Conservation (phyloP, 2,113 vertebrate genomes). For the Etheostoma cragini region DNA sequence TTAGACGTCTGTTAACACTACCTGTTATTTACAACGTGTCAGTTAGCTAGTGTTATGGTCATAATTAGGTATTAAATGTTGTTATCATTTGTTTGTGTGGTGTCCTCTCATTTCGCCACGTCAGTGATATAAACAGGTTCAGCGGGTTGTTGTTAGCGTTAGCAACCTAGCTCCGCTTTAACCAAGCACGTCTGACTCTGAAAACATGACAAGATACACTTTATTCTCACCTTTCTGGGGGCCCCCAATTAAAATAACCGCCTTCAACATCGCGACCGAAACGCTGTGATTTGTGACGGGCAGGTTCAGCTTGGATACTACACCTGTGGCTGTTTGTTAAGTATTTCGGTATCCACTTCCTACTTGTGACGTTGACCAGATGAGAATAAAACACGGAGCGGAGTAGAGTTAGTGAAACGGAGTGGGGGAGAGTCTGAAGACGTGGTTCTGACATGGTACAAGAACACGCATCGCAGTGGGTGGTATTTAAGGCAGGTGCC, state of each 20-base stretch:
- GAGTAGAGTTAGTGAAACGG: accelerated
- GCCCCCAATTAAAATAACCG: constrained; percentile 95
- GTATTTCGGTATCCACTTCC: constrained; percentile 42
- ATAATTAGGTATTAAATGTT: background rate
- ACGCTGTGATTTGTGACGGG: background rate
- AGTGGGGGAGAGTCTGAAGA: background rate
- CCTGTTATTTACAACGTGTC: background rate
- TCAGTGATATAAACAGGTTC: constrained; percentile 56
- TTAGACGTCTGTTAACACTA: background rate
- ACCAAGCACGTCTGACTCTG: background rate
- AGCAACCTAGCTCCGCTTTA: constrained; percentile 12
- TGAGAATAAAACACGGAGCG: constrained; percentile 33
- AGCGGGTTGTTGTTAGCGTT: constrained; percentile 32
- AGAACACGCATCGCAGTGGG: too few species aligned
- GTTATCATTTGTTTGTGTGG: background rate
- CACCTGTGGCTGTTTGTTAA: background rate
- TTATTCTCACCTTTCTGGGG: constrained; percentile 92
- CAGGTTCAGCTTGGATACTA: background rate
- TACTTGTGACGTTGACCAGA: constrained; percentile 16
- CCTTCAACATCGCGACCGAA: constrained; percentile 88
- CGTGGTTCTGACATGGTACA: background rate
- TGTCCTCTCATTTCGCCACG: constrained; percentile 53
- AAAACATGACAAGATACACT: accelerated
- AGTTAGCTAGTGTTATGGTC: accelerated
- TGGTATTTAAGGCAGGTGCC: background rate